Evolutionary conservation across 2,797 vertebrate species (phyloP), one percentile per base, ranked within the genome.

Genomic region (Antrozous pallidus): DNA sequence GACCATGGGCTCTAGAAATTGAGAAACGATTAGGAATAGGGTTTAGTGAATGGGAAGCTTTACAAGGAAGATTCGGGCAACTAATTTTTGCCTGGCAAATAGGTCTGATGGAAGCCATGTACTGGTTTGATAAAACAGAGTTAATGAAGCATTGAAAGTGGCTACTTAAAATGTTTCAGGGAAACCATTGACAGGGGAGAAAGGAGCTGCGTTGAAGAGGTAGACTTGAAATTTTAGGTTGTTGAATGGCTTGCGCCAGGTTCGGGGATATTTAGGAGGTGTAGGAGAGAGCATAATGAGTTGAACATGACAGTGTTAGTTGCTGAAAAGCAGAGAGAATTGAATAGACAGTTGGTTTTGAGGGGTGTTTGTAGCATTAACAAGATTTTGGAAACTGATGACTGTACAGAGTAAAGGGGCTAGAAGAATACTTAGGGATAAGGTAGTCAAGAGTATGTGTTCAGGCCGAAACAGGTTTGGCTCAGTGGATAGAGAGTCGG

Each of bases 181-280:
- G 9, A 84, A 84, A 77, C 17, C 40, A 2, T 90, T 90, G 85
- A 13, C 28, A 80, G 22, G 95, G 74, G 93, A 92, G n/a, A 54
- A 47, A 70, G 40, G 38, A 92, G n/a, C 56, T 90, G 65, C 70
- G 87, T 79, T 87, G 74, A 89, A 47, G 56, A 70, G 63, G 33
- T 1, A 63, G 67, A 40, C 42, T 91, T 92, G 85, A 18, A 75
- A 54, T 89, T 95, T 88, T 90, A 93, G 56, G 51, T 81, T 36
- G 6, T 63, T 56, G 61, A 85, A 81, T 82, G 61, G 5, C 28
- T 84, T 94, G 73, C 71, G 56, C 54, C 78, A 67, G 69, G 49
- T 69, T 73, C 51, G 45, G 67, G 26, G 6, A 54, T 80, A 18
- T 13, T 82, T 69, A 75, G 28, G 33, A 67, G 24, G 33, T 81